Conservation (phyloP, 1,140 invertebrate genomes). For the Drosophila novamexicana region DNA sequence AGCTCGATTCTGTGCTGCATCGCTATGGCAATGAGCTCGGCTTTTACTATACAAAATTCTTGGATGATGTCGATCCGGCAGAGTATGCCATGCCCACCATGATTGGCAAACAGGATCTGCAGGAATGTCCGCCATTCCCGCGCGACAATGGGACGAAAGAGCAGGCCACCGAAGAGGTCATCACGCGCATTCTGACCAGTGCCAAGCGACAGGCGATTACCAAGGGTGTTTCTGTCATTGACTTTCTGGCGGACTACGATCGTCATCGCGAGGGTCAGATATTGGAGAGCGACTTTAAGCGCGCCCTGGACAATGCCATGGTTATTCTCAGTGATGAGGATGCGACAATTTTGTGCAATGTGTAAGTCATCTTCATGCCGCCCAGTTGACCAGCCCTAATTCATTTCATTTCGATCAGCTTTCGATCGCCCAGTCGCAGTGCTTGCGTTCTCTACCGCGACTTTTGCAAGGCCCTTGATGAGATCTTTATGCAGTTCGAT, state of each 20-base stretch:
- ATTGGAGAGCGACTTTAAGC: slow-evolving; percentile 87
- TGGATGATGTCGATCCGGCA: slow-evolving; percentile 86
- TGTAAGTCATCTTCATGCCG: slow-evolving; percentile 36
- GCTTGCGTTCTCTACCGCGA: slow-evolving; percentile 87
- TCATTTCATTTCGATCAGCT: slow-evolving; percentile 83
- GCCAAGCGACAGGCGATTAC: slow-evolving; percentile 89
- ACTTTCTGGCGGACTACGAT: slow-evolving; percentile 88
- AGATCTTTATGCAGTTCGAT: slow-evolving; percentile 88
- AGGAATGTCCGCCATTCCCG: slow-evolving; percentile 57
- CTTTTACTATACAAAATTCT: slow-evolving; percentile 88
- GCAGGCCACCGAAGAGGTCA: slow-evolving; percentile 85
- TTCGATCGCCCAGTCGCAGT: slow-evolving; percentile 86
- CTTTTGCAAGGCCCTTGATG: slow-evolving; percentile 88
- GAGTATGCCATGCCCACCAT: slow-evolving; percentile 79
- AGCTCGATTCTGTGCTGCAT: slow-evolving; percentile 88
- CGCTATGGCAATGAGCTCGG: slow-evolving; percentile 89
- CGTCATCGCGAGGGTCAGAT: slow-evolving; percentile 86
- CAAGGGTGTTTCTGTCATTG: slow-evolving; percentile 87
- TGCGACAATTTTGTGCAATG: slow-evolving; percentile 54
- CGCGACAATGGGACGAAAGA: slow-evolving; percentile 34
- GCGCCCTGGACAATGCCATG: slow-evolving; percentile 87
- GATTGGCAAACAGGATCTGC: slow-evolving; percentile 51
- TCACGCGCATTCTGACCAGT: slow-evolving; percentile 88
- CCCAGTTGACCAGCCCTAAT: background rate
- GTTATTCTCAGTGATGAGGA: slow-evolving; percentile 85